Evolutionary conservation across 2,888 invertebrate species (phyloP).

Genomic region (Ennomos quercinarius): DNA sequence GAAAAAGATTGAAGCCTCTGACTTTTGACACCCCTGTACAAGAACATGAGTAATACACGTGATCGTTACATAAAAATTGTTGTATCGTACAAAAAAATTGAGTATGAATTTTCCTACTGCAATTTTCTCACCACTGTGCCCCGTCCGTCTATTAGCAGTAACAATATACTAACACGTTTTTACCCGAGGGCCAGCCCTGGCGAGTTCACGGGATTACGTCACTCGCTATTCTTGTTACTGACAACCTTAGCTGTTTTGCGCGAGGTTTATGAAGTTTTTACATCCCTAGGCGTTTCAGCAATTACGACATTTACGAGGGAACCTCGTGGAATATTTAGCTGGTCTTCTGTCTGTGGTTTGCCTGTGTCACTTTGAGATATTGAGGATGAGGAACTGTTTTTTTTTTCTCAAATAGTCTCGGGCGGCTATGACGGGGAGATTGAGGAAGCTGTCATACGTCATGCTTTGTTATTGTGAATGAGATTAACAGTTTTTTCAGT

Average conservation of each 20-base stretch:
- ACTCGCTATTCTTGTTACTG: conserved; percentile 29
- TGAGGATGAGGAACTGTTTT: background rate
- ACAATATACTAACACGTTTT: conserved; percentile 58
- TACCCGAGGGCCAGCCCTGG: conserved; percentile 38
- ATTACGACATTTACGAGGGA: conserved; percentile 18
- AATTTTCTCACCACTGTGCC: conserved; percentile 12
- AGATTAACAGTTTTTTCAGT: too few species aligned
- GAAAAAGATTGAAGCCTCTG: too few species aligned
- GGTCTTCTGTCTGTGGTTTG: background rate
- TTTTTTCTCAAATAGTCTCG: too few species aligned
- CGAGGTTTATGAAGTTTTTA: conserved; percentile 27
- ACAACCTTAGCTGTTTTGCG: conserved; percentile 26
- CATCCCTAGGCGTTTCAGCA: conserved; percentile 26
- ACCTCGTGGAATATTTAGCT: conserved; percentile 10
- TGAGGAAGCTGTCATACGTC: too few species aligned
- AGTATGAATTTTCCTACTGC: conserved; percentile 12
- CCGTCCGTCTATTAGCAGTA: conserved; percentile 51
- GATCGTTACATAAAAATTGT: too few species aligned
- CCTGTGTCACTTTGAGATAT: background rate
- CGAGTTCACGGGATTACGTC: conserved; percentile 41
- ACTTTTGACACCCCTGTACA: too few species aligned
- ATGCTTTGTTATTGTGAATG: too few species aligned
- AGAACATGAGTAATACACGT: too few species aligned
- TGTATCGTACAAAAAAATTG: background rate
- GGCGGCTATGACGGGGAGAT: too few species aligned